A percentile compares a stretch with the other conserved stretches of the same genome.
Evolutionary conservation across 2,888 invertebrate species (phyloP).

Genomic region (Bombylius major): DNA sequence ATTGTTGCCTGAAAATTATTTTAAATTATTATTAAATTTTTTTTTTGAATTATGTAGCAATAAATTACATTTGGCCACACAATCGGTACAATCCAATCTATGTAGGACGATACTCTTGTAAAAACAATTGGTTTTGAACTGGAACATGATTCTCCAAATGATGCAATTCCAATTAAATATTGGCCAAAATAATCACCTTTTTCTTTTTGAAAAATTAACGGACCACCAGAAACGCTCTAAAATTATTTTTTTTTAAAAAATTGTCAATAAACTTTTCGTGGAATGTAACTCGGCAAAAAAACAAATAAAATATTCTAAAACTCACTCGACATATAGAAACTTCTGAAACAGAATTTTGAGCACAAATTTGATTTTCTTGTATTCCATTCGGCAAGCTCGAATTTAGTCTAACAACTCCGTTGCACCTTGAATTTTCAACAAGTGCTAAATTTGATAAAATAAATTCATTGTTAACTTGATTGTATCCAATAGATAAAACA

Average conservation of each 20-base stretch:
- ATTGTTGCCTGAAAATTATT: no score
- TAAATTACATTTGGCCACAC: slow-evolving; percentile 11
- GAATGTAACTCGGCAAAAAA: no score
- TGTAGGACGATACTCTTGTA: slow-evolving; percentile 28
- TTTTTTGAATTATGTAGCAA: no score
- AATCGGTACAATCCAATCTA: slow-evolving; percentile 34
- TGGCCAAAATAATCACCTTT: background rate
- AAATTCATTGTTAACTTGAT: slow-evolving; percentile 37
- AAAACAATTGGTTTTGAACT: slow-evolving; percentile 32
- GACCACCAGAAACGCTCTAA: slow-evolving; percentile 3
- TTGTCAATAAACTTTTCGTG: no score
- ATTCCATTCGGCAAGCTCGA: slow-evolving; percentile 24
- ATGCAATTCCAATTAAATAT: slow-evolving; percentile 26
- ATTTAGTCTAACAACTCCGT: slow-evolving; percentile 2
- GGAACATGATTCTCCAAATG: slow-evolving; percentile 34
- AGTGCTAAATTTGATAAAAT: slow-evolving; percentile 28
- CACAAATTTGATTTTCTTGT: slow-evolving; percentile 29
- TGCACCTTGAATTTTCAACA: slow-evolving; percentile 26
- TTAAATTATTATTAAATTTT: no score
- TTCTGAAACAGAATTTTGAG: slow-evolving; percentile 20
- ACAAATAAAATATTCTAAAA: no score
- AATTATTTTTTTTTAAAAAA: background rate
- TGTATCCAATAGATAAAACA: slow-evolving; percentile 51
- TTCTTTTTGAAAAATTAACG: background rate
- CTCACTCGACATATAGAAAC: slow-evolving; percentile 1